These are phyloP conservation scores for Brachionus calyciflorus DNA, from an alignment of 1,140 invertebrate genomes.

Conservation along the genomic window DNA sequence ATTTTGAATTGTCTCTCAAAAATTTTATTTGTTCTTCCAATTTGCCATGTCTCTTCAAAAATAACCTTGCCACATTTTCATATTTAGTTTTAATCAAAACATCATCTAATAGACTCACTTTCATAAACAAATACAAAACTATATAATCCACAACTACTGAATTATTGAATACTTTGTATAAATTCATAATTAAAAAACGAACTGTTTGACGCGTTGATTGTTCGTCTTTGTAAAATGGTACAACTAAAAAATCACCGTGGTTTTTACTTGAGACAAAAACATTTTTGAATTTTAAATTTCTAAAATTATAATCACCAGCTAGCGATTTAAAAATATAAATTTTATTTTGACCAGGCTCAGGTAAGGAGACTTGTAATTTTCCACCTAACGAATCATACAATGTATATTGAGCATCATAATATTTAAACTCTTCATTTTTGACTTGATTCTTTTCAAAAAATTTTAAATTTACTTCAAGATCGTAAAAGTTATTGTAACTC, in stretches of 20 bases:
- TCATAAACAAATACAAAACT: constrained; percentile 2
- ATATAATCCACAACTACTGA: constrained; percentile 14
- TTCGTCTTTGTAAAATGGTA: constrained; percentile 33
- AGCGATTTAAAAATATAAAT: neutral
- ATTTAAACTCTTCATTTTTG: neutral
- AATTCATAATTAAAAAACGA: constrained; percentile 15
- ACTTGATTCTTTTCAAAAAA: neutral
- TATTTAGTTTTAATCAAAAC: neutral
- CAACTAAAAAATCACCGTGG: neutral
- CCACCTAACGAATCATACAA: neutral
- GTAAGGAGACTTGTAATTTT: neutral
- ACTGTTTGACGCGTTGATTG: constrained; percentile 21
- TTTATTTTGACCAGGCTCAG: neutral
- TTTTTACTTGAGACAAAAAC: neutral
- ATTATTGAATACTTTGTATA: constrained; percentile 26
- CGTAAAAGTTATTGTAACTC: neutral
- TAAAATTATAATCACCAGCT: constrained; percentile 11
- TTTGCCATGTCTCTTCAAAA: constrained; percentile 17
- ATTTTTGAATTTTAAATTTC: constrained; percentile 32
- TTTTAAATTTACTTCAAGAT: neutral
- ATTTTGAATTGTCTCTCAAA: neutral
- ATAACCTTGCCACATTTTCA: constrained; percentile 18
- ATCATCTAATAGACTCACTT: neutral
- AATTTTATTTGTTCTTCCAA: neutral
- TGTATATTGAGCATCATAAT: constrained; percentile 12